Conservation (phyloP, 2,888 invertebrate species). For the Kuschelorhynchus macadamiae region DNA sequence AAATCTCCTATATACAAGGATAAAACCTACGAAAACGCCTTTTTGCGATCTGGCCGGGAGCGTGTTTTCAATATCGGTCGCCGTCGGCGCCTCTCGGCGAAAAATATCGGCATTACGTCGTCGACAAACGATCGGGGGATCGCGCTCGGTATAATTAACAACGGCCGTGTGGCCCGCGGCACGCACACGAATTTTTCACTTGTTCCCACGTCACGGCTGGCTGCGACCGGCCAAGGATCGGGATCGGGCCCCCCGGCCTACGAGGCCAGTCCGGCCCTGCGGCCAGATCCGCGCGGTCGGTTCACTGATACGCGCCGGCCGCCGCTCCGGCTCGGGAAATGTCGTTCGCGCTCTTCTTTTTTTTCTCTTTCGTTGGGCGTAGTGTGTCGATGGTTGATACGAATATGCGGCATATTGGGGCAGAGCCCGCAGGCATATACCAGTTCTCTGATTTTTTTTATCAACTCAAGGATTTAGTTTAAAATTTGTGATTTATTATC, state of each 20-base stretch:
- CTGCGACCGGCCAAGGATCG: conserved; percentile 41
- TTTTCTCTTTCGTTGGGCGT: neutral
- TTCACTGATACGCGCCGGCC: conserved; percentile 8
- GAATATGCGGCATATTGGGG: no score
- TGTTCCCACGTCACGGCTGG: conserved; percentile 49
- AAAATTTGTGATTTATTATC: no score
- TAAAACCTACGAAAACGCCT: conserved; percentile 22
- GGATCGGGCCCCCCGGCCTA: conserved; percentile 25
- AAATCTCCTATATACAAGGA: neutral
- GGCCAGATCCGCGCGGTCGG: conserved; percentile 26
- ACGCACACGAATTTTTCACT: conserved; percentile 49
- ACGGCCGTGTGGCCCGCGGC: conserved; percentile 41
- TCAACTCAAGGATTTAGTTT: no score
- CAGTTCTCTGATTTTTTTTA: no score
- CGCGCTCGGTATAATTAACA: conserved; percentile 43
- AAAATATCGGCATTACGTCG: conserved; percentile 48
- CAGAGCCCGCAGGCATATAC: no score
- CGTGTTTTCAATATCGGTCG: conserved; percentile 26
- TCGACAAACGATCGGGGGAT: conserved; percentile 47
- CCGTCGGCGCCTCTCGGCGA: conserved; percentile 27
- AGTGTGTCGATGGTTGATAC: no score
- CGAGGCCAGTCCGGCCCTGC: neutral
- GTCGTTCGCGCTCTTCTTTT: neutral
- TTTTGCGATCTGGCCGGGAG: conserved; percentile 11
- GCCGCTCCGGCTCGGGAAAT: neutral